Percentiles rank a stretch among this genome's conserved stretches.
These are phyloP conservation scores for Trichogramma dendrolimi DNA, from an alignment of 2,888 invertebrate species.

Conservation along the genomic window DNA sequence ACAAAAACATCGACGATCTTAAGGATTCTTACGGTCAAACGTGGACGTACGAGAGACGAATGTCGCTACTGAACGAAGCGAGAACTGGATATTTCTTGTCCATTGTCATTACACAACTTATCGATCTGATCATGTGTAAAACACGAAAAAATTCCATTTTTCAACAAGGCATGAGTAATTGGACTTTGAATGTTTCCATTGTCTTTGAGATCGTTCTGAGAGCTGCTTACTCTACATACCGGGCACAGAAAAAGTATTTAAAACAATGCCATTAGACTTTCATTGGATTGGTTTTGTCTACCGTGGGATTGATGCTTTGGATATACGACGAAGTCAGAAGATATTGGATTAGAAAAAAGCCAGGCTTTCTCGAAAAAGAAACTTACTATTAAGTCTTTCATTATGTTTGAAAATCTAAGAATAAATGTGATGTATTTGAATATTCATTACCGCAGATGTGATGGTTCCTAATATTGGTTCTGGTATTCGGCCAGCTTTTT, in stretches of 20 bases:
- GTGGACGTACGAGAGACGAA: slow-evolving; percentile 67
- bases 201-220: slow-evolving; percentile 62
- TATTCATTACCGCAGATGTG: slow-evolving; percentile 58
- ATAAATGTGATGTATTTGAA: not conserved
- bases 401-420: not conserved
- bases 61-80: slow-evolving; percentile 64
- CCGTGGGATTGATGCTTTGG: slow-evolving; percentile 68
- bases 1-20: slow-evolving; percentile 64
- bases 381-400: slow-evolving; percentile 43
- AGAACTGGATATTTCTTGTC: slow-evolving; percentile 72
- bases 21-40: slow-evolving; percentile 70
- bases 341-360: slow-evolving; percentile 62
- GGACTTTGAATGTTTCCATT: slow-evolving; percentile 64
- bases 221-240: slow-evolving; percentile 65
- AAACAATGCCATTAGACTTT: slow-evolving; percentile 53
- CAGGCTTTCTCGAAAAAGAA: slow-evolving; percentile 59
- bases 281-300: slow-evolving; percentile 68
- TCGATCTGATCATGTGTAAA: slow-evolving; percentile 70
- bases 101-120: slow-evolving; percentile 69
- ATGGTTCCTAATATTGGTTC: slow-evolving; percentile 88
- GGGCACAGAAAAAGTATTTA: slow-evolving; percentile 60
- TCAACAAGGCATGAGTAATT: slow-evolving; percentile 68
- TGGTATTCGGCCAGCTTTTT: slow-evolving; percentile 94
- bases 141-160: slow-evolving; percentile 69
- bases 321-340: slow-evolving; percentile 71